A percentile compares a stretch with the other conserved stretches of the same genome.
Conservation (phyloP, 2,113 vertebrate species). For the Oryzias celebensis region DNA sequence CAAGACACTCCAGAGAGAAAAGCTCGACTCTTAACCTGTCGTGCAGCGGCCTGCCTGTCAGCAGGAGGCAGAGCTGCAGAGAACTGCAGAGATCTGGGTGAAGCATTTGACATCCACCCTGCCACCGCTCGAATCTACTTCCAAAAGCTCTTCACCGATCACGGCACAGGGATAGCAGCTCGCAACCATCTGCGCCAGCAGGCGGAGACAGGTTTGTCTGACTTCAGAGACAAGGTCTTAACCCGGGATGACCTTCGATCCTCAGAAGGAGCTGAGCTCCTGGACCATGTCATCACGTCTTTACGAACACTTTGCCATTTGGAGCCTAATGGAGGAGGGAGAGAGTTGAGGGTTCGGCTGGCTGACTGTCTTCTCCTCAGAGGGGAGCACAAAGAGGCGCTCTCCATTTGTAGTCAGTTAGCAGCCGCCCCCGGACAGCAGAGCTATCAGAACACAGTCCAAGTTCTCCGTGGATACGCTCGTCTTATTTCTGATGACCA, state of each 20-base stretch:
- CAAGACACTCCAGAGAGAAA: conserved; percentile 48
- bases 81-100: conserved; percentile 78
- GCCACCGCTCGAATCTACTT: conserved; percentile 74
- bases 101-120: conserved; percentile 81
- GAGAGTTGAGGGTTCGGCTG: conserved; percentile 82
- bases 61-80: conserved; percentile 70
- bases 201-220: conserved; percentile 78
- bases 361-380: conserved; percentile 88
- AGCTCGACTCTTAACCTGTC: conserved; percentile 74
- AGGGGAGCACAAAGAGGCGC: conserved; percentile 76
- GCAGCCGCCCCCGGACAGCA: conserved; percentile 68
- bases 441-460: conserved; percentile 83
- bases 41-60: conserved; percentile 82
- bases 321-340: conserved; percentile 69
- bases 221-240: conserved; percentile 81
- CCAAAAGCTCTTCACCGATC: conserved; percentile 74
- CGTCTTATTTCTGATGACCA: conserved; percentile 79
- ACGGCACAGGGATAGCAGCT: conserved; percentile 64
- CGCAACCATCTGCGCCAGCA: conserved; percentile 71
- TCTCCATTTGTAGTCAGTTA: conserved; percentile 83
- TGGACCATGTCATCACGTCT: conserved; percentile 78
- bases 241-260: conserved; percentile 80
- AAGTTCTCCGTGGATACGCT: conserved; percentile 87
- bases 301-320: conserved; percentile 84
- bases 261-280: conserved; percentile 77